These are phyloP conservation scores for Invenusta paracnida DNA, from an alignment of 2,888 invertebrate species.

Conservation along the genomic window DNA sequence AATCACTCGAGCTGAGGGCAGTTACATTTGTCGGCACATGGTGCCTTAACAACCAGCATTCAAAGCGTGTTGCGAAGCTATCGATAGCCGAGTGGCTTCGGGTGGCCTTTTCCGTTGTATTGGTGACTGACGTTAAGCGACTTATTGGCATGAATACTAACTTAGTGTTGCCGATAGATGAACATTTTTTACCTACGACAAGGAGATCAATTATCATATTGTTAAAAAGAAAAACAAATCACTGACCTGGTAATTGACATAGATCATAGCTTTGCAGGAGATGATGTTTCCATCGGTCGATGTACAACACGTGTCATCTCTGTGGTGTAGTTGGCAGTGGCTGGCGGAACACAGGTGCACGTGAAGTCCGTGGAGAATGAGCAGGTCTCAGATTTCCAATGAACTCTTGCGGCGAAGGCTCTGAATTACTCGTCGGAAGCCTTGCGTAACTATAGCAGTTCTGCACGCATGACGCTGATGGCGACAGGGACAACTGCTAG, in stretches of 20 bases:
- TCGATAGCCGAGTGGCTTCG: not conserved
- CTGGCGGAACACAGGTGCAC: too few relatives aligned
- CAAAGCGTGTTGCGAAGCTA: not conserved
- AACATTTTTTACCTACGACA: not conserved
- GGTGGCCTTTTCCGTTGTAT: not conserved
- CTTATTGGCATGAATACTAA: not conserved
- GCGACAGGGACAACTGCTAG: too few relatives aligned
- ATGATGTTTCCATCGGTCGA: not conserved
- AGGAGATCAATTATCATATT: not conserved
- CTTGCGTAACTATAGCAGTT: too few relatives aligned
- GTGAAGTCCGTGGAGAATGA: too few relatives aligned
- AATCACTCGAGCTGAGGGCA: not conserved
- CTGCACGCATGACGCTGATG: too few relatives aligned
- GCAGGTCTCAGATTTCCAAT: too few relatives aligned
- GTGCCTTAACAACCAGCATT: not conserved
- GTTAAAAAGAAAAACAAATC: not conserved
- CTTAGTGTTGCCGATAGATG: not conserved
- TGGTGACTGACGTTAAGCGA: not conserved
- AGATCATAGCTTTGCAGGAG: not conserved
- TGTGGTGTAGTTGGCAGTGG: too few relatives aligned
- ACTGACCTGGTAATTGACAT: constrained; percentile 5
- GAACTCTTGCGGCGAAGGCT: too few relatives aligned
- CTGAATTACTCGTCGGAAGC: too few relatives aligned
- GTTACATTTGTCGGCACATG: not conserved
- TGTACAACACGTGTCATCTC: too few relatives aligned